Percentiles rank a stretch among this genome's conserved stretches.
phyloP scores from a whole-genome alignment of 2,113 vertebrate species.

The Pelecanus crispus region DNA sequence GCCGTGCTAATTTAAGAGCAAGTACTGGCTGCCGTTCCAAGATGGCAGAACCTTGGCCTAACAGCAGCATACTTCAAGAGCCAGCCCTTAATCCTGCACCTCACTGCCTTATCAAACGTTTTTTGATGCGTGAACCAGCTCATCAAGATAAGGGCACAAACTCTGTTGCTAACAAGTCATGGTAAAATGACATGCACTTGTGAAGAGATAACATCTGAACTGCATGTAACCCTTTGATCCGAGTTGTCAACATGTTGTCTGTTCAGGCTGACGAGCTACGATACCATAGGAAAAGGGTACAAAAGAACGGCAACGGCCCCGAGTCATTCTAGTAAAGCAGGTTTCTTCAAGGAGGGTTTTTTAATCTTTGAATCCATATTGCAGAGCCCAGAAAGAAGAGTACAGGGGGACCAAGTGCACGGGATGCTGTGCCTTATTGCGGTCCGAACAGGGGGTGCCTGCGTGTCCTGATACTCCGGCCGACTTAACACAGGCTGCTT shows the following conservation, averaged over 20 bases:
- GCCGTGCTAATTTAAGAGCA: neutral
- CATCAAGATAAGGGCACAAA: neutral
- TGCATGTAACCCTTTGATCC: neutral
- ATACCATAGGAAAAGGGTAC: fast-evolving
- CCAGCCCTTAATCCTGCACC: neutral
- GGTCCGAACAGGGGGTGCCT: neutral
- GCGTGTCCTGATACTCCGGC: neutral
- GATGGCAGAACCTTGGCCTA: neutral
- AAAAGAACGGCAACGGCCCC: fast-evolving
- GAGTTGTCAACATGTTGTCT: neutral
- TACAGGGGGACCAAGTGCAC: neutral
- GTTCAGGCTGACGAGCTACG: neutral
- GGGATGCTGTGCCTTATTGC: fast-evolving
- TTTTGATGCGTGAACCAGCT: neutral
- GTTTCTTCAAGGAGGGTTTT: neutral
- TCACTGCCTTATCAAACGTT: neutral
- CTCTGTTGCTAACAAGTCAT: neutral
- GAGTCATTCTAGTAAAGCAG: neutral
- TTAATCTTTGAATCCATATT: neutral
- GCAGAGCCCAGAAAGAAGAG: neutral
- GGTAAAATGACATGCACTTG: neutral
- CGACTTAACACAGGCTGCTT: neutral
- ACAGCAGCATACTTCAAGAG: neutral
- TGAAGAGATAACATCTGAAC: neutral
- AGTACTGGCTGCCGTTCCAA: neutral